Evolutionary conservation across 1,140 invertebrate species (phyloP).

Genomic region (Brachionus koreanus): DNA sequence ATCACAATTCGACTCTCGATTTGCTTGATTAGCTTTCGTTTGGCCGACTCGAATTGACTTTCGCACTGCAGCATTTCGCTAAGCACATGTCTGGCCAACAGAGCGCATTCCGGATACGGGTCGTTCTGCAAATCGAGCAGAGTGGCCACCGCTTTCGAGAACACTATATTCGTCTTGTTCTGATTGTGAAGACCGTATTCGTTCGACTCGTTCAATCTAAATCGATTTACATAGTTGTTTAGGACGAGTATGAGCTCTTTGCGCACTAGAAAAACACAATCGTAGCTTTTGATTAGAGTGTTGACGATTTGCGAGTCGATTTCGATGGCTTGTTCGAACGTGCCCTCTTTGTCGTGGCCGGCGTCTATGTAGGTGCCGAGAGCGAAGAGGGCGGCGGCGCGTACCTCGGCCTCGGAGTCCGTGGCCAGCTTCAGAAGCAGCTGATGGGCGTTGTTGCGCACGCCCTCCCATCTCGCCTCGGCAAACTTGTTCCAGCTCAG

Average conservation of each 20-base stretch:
- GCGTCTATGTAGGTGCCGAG: constrained; percentile 17
- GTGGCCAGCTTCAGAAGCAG: neutral
- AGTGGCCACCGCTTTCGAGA: neutral
- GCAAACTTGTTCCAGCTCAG: constrained; percentile 24
- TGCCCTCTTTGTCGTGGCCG: neutral
- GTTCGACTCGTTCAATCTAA: neutral
- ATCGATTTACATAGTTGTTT: neutral
- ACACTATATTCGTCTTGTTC: neutral
- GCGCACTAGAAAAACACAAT: constrained; percentile 8
- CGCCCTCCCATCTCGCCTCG: constrained; percentile 15
- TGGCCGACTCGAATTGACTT: neutral
- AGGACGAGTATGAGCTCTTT: neutral
- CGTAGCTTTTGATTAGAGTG: constrained; percentile 7
- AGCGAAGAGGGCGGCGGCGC: constrained; percentile 12
- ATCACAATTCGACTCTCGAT: neutral
- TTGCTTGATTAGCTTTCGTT: neutral
- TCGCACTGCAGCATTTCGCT: neutral
- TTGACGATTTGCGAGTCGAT: constrained; percentile 4
- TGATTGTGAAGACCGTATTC: neutral
- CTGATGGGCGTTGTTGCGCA: neutral
- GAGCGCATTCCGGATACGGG: neutral
- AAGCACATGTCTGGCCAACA: neutral
- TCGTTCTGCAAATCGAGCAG: constrained; percentile 19
- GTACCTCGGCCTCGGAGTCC: constrained; percentile 8
- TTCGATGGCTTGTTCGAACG: constrained; percentile 5